Percentiles rank a stretch among this genome's conserved stretches.
These are phyloP conservation scores for Papilio demoleus DNA, from an alignment of 2,888 invertebrate species.

Conservation along the genomic window DNA sequence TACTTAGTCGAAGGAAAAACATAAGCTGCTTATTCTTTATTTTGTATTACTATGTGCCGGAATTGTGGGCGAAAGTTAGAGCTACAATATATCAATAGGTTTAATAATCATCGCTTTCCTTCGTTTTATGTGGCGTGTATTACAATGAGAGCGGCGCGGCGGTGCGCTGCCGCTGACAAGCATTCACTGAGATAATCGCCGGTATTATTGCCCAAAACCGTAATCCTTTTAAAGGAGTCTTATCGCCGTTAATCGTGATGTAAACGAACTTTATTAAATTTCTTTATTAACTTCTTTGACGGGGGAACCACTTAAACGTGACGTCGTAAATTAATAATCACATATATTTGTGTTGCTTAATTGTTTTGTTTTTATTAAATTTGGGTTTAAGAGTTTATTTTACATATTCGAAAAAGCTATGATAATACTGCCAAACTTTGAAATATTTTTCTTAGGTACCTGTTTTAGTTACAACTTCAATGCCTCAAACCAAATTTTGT, in stretches of 20 bases:
- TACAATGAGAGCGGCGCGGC: slow-evolving; percentile 62
- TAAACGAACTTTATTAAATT: slow-evolving; percentile 70
- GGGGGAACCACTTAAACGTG: background rate
- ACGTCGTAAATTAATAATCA: slow-evolving; percentile 4
- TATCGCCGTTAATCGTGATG: slow-evolving; percentile 65
- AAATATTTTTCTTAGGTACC: too few relatives aligned
- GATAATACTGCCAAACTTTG: too few relatives aligned
- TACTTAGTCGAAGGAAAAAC: too few relatives aligned
- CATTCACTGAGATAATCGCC: slow-evolving; percentile 72
- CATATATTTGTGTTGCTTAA: too few relatives aligned
- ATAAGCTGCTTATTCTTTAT: too few relatives aligned
- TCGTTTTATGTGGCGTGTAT: slow-evolving; percentile 62
- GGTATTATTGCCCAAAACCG: slow-evolving; percentile 69
- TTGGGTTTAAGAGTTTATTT: too few relatives aligned
- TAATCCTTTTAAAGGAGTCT: slow-evolving; percentile 73
- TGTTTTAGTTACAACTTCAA: background rate
- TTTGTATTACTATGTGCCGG: too few relatives aligned
- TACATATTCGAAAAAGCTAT: too few relatives aligned
- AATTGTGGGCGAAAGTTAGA: too few relatives aligned
- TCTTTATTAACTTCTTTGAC: slow-evolving; percentile 57
- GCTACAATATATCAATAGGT: slow-evolving; percentile 16
- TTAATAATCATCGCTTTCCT: slow-evolving; percentile 36
- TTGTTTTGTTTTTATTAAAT: too few relatives aligned
- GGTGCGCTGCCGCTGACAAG: slow-evolving; percentile 66
- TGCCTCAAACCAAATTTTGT: background rate